Base-by-base conservation (phyloP, 2,797 vertebrate species). In the Delichon dasypus region DNA sequence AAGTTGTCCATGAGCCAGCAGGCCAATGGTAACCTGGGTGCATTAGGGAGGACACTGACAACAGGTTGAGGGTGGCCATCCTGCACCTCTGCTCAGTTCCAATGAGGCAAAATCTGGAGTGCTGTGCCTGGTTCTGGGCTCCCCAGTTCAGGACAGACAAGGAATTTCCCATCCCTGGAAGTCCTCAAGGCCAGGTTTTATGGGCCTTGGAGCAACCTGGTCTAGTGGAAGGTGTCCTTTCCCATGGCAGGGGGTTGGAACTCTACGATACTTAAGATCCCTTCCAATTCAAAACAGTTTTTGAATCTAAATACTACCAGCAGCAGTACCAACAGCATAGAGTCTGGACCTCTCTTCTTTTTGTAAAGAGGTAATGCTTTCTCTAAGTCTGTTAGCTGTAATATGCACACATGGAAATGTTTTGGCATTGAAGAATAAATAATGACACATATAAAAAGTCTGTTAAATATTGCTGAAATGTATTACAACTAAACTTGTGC, bases 231-330 rank as follows among this genome's bases (percentile, higher is more conserved):
- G 9, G 4, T 44, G 19, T n/a, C 13, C 13, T 32, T 55, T 19
- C 8, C 36, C 20, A 26, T 18, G 23, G 9, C 8, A 55, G 16
- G 7, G 34, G 5, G 3, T 10, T 32, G 36, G 16, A 70, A 34
- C 11, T 25, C 0, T 0, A 9, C 38, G 32, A n/a, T 64, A 20
- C 57, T 70, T 29, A 70, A 44, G 50, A 20, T 13, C 14, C 2
- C 14, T 70, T 89, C 23, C 8, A 16, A 30, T 14, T 48, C 23
- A n/a, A 76, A 75, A 13, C 5, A 10, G 19, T 11, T 82, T 55
- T 70, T 50, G 20, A 38, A 15, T 57, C 32, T 51, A n/a, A 78
- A 47, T 30, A 17, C 6, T 34, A 32, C 13, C 20, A 45, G 45
- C 22, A 48, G 5, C 32, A 16, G 5, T 32, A 50, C 3, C 27